Evolutionary conservation across 2,113 vertebrate genomes (phyloP), one percentile per base, ranked within the genome.

Genomic region (Regulus satrapa): DNA sequence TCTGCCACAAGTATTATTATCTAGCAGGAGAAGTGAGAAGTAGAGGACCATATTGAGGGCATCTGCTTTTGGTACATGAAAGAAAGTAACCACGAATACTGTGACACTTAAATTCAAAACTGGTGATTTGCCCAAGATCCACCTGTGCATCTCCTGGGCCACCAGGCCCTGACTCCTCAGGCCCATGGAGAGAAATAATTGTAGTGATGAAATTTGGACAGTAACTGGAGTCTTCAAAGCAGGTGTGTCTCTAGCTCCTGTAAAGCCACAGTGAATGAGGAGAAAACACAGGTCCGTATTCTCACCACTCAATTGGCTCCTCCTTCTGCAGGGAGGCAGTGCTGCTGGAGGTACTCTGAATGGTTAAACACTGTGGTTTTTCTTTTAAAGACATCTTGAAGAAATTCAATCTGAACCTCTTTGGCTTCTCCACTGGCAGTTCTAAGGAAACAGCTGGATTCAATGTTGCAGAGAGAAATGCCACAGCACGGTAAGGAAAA

Each of bases 321-420:
- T 2, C 1, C 17, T 85, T 46, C 46, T 67, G 46, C 0, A 2
- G 1, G n/a, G 58, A 88, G 55, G 31, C 20, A 40, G 1, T 0
- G 1, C 40, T 77, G 41, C 67, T 12, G 4, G 10, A 32, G 64
- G 23, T 34, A 9, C 40, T 23, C 29, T 29, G 32, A 19, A 24
- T 38, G 19, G 14, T 26, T 92, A 58, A 92, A 72, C 24, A 13
- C 2, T 32, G 45, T 74, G 41, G 9, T 31, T 73, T 51, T n/a
- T 96, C 29, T 85, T 40, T 95, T 92, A 78, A 94, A 99, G 99
- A 99, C 80, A 99, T 99, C 83, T 94, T 99, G 61, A 99, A 97
- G 97, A 99, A 98, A 95, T 99, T 99, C 97, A 99, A 98, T 85
- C 98, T 99, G 4, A 58, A 96, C 31, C 83, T 99, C 83, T 94